Conservation (phyloP, 1,140 invertebrate genomes). For the Helicoverpa armigera region DNA sequence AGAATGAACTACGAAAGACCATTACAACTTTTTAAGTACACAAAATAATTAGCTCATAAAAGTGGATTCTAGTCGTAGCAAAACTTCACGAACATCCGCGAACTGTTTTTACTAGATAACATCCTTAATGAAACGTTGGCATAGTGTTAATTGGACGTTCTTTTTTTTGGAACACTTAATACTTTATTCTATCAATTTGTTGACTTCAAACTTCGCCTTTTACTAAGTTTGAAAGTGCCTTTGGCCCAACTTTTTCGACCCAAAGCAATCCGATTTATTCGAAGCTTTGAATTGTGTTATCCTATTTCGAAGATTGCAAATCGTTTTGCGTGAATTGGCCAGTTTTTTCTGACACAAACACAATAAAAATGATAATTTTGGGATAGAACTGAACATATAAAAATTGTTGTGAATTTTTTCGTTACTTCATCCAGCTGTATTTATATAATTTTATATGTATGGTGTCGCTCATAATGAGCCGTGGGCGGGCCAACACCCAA, state of each 20-base stretch:
- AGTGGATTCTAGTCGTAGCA: slow-evolving; percentile 15
- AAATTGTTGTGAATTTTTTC: not conserved
- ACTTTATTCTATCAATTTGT: not conserved
- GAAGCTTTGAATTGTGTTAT: slow-evolving; percentile 43
- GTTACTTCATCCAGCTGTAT: too few species aligned
- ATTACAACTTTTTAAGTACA: slow-evolving; percentile 42
- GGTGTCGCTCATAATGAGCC: too few species aligned
- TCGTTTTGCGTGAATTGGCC: slow-evolving; percentile 16
- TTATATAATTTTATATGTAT: too few species aligned
- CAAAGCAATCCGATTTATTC: slow-evolving; percentile 29
- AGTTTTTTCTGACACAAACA: slow-evolving; percentile 11
- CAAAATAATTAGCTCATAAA: slow-evolving; percentile 41
- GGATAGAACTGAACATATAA: not conserved
- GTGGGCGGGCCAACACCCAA: too few species aligned
- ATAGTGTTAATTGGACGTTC: not conserved
- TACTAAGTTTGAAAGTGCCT: slow-evolving; percentile 5
- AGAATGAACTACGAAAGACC: not conserved
- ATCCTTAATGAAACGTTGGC: slow-evolving; percentile 23
- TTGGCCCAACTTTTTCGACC: slow-evolving; percentile 13
- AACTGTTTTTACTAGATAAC: slow-evolving; percentile 22
- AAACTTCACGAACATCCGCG: not conserved
- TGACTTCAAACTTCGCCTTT: not conserved
- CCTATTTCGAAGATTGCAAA: slow-evolving; percentile 36
- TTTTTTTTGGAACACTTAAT: not conserved
- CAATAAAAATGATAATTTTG: slow-evolving; percentile 9